These are phyloP conservation scores for Loriculus beryllinus DNA, from an alignment of 2,797 vertebrate genomes.

Conservation along the genomic window DNA sequence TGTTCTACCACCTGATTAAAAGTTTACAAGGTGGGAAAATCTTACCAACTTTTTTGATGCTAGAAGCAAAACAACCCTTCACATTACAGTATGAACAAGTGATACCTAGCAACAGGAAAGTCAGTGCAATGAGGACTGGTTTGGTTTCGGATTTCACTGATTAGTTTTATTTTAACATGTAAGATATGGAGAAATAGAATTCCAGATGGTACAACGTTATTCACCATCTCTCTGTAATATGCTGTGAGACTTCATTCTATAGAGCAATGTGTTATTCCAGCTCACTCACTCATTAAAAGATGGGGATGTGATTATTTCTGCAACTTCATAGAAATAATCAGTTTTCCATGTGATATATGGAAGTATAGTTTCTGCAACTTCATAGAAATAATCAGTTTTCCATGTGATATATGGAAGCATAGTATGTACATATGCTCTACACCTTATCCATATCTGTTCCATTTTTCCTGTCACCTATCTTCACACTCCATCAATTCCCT, in stretches of 20 bases:
- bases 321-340: background rate
- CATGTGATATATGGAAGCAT: background rate
- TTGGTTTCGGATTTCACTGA: background rate
- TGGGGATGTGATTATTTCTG: background rate
- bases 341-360: background rate
- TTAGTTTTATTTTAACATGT: constrained; percentile 17
- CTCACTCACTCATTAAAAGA: background rate
- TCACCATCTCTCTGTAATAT: background rate
- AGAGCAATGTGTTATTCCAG: background rate
- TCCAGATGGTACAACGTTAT: background rate
- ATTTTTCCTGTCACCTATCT: background rate
- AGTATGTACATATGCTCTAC: background rate
- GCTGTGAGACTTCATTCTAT: background rate
- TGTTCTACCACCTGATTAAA: background rate
- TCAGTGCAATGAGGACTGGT: background rate
- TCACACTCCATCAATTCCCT: background rate
- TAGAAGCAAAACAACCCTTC: background rate
- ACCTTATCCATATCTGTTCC: background rate
- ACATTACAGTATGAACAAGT: background rate
- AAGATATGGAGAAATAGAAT: background rate
- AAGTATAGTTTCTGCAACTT: background rate
- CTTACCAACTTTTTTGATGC: background rate
- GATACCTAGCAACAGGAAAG: constrained; percentile 2
- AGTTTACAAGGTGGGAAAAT: background rate
- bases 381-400: background rate